Base-by-base conservation (phyloP, 2,888 invertebrate genomes). In the Diarsia rubi region DNA sequence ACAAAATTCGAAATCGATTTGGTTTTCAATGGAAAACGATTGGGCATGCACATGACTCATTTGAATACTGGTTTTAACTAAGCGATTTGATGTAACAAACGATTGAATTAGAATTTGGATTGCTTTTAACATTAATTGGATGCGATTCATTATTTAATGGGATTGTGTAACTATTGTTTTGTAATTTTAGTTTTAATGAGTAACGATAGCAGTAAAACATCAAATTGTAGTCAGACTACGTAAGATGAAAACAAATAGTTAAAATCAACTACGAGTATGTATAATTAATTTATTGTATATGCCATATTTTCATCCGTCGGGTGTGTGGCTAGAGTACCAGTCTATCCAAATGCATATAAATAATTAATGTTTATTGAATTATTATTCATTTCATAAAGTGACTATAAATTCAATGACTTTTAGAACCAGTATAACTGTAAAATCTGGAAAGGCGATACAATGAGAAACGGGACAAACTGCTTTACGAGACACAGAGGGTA, bases 1-100 rank as follows among this genome's bases (percentile, higher is more conserved):
- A 63, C 78, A 62, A 82, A 77, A 70, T 71, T 71, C 9, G 42
- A 54, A 77, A 82, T 70, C 68, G 65, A 82, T 83, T 68, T 49
- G 72, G 71, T 83, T 68, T 69, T 69, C 79, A 78, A 72, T 83
- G 65, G 60, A 69, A 69, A 67, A 65, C 79, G 47, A 72, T 79
- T 52, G 52, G 37, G 45, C 19, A 54, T 31, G 62, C 57, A 24
- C 65, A 77, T 82, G 54, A 60, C 21, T 68, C 47, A 71, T 69
- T 80, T 64, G 64, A 69, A 78, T 65, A 37, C 52, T 44, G 57
- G 59, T 42, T 78, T 71, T 71, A 64, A 82, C 27, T 63, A 67
- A 57, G 66, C 57, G 37, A 65, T 82, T 66, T 80, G 37, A 54
- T 83, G 71, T 78, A 64, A 69, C 71, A 72, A 78, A 65, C 37